phyloP scores from a whole-genome alignment of 2,113 vertebrate genomes.

The Patagioenas fasciata region DNA sequence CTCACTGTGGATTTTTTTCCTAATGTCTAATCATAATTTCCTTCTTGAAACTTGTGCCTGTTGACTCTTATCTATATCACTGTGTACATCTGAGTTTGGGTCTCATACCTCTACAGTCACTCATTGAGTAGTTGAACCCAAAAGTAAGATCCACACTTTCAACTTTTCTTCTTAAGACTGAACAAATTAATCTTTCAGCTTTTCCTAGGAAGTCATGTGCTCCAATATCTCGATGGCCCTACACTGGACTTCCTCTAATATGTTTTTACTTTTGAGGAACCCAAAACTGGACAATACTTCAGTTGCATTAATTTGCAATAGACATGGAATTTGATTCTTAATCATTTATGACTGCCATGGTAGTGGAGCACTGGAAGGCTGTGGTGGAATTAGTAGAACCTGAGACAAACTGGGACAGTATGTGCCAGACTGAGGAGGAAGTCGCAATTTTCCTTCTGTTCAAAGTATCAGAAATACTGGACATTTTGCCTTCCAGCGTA shows the following conservation, averaged over 20 bases:
- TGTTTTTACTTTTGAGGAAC: background rate
- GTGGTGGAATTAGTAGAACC: background rate
- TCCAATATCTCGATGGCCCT: background rate
- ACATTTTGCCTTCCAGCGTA: background rate
- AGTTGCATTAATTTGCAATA: background rate
- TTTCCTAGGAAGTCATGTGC: accelerated
- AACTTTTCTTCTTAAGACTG: background rate
- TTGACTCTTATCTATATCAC: background rate
- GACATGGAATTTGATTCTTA: background rate
- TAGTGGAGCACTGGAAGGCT: background rate
- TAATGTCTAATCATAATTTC: background rate
- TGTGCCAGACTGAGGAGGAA: background rate
- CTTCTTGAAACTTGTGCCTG: background rate
- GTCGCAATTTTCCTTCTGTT: background rate
- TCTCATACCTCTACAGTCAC: background rate
- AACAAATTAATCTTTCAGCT: background rate
- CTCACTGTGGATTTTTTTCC: background rate
- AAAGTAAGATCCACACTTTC: background rate
- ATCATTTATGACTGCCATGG: background rate
- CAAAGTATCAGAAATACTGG: background rate
- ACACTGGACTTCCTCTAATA: background rate
- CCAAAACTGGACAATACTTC: background rate
- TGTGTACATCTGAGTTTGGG: background rate
- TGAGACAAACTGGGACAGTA: background rate
- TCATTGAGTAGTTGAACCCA: background rate